Evolutionary conservation across 2,113 vertebrate species (phyloP), one percentile per base, ranked within the genome.

Genomic region (Nibea coibor): DNA sequence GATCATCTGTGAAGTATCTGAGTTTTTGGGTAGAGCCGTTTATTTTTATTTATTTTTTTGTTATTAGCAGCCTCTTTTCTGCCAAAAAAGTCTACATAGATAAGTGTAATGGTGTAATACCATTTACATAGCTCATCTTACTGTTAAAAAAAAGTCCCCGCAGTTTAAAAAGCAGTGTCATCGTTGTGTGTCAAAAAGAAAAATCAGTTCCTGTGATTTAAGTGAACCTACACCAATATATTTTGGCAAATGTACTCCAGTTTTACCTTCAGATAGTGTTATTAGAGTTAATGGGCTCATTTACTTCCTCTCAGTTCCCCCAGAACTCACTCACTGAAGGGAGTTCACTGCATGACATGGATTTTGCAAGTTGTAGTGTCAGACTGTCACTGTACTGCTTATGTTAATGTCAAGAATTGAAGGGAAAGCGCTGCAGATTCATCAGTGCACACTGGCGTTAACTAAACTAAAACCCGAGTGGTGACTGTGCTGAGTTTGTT

Each of bases 401-500:
- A 53, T 35, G 8, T 62, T 31, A 68, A 51, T 54, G 16, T 14
- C 47, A 59, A 63, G 12, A 65, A 24, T 39, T 14, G 65, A 42
- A 79, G 15, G 39, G 64, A 72, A 12, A 53, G 39, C 43, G 47
- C 22, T 43, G 57, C 19, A 45, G 43, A 72, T 39, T 63, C 71
- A 43, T 73, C 61, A 51, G 39, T 14, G 59, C 74, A 58, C 48
- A 48, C 35, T 42, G 65, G 61, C 61, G 70, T 59, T 62, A 78
- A 61, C 57, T 48, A 3, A 48, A 56, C 24, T 11, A 5, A 74
- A 73, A 59, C 56, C 75, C 17, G 65, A 65, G 66, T 20, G 65
- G 54, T 82, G 79, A 87, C 83, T 82, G 64, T 76, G 80, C 81
- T 42, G 86, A 86, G 76, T 85, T 82, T 83, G 84, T 88, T 59